A percentile compares a stretch with the other conserved stretches of the same genome.
phyloP scores from a whole-genome alignment of 2,888 invertebrate species.

The Andrena dorsata region DNA sequence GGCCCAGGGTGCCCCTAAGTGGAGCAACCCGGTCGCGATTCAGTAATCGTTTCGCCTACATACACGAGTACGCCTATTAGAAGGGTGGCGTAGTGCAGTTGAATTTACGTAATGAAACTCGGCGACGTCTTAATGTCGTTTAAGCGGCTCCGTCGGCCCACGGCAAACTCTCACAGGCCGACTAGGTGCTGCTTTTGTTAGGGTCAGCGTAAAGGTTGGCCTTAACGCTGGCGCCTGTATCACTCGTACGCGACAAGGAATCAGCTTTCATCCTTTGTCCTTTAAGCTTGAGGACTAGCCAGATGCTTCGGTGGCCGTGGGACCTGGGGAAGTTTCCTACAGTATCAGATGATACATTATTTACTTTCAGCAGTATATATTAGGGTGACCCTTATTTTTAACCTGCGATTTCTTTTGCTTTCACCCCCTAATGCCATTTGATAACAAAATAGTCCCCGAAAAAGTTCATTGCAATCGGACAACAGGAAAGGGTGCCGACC shows the following conservation, averaged over 20 bases:
- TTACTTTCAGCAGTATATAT: too few species aligned
- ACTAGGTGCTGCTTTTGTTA: neutral
- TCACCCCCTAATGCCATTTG: too few species aligned
- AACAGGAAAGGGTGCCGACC: too few species aligned
- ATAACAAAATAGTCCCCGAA: too few species aligned
- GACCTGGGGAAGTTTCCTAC: too few species aligned
- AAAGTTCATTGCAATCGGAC: too few species aligned
- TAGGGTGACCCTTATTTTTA: too few species aligned
- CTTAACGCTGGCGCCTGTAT: neutral
- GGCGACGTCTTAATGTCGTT: neutral
- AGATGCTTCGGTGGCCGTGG: neutral
- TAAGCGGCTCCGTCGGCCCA: neutral
- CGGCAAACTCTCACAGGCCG: neutral
- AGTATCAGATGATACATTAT: too few species aligned
- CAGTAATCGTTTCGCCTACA: conserved; percentile 20
- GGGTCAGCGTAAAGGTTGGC: conserved; percentile 6
- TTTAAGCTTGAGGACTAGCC: conserved; percentile 10
- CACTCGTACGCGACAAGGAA: neutral
- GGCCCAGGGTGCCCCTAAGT: neutral
- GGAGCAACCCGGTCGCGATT: neutral
- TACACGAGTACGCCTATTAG: conserved; percentile 1
- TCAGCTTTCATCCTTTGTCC: conserved; percentile 14
- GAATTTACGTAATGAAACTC: conserved; percentile 24
- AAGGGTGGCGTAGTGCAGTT: neutral
- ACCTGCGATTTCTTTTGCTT: too few species aligned